Evolutionary conservation across 2,797 vertebrate genomes (phyloP), one percentile per base, ranked within the genome.

Genomic region (Podarcis siculus): DNA sequence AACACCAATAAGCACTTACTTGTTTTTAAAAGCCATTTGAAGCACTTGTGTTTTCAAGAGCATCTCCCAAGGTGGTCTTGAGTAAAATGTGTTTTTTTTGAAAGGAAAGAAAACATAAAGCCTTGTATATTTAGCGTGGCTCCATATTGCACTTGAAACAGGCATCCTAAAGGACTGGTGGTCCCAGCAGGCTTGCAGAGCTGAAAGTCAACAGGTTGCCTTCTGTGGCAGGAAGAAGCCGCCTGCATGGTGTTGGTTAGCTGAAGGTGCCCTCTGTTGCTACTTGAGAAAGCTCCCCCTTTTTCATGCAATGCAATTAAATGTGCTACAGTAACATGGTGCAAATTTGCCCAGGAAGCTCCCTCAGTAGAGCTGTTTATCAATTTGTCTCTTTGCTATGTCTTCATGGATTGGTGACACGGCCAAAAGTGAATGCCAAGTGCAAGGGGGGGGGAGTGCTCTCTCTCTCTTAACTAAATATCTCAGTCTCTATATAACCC

Each of bases 401-500:
- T n/a, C 30, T 61, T 79, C 79, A 5, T 87, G 80, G 9, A n/a
- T 27, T 67, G 77, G 73, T 80, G 61, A 82, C n/a, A 39, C n/a
- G 81, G 2, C 6, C 30, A 71, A n/a, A 86, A 71, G 37, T 1
- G 0, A 45, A 61, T 39, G 86, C 67, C 78, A 80, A 81, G 42
- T 5, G 4, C 19, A 42, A 1, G 17, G 66, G 17, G 19, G 19
- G 5, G 15, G 23, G 21, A 13, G 1, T 5, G 8, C n/a, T 71
- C 23, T 19, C 23, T 55, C n/a, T 32, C 42, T 10, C 67, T 81
- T 39, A 3, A 1, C 86, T 88, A 89, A 87, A 66, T 86, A 87
- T 42, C 69, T 88, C 27, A 0, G 67, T 89, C 35, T 82, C 80
- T 87, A 58, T 76, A 81, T 90, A 93, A 87, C 67, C 67, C 79